A percentile compares a stretch with the other conserved stretches of the same genome.
Evolutionary conservation across 2,888 invertebrate species (phyloP).

Genomic region (Nymphalis polychloros): DNA sequence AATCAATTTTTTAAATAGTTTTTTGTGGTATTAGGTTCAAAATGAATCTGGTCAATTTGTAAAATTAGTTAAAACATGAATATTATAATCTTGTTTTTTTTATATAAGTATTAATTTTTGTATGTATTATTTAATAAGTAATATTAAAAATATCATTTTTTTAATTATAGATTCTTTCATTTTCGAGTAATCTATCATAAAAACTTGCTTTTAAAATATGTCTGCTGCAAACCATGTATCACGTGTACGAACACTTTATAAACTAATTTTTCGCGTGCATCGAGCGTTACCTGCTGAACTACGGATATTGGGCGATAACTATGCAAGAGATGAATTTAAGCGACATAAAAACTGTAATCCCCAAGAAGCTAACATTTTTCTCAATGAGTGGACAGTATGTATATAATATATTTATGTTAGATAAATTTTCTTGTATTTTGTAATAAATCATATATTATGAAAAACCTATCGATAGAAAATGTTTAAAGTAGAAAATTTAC

Average conservation of each 20-base stretch:
- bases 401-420: not conserved
- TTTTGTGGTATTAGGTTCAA: too few species aligned
- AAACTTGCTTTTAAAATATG: not conserved
- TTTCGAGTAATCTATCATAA: too few species aligned
- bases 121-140: too few species aligned
- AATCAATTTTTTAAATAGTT: too few species aligned
- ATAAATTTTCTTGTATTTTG: not conserved
- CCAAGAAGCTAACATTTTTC: constrained; percentile 87
- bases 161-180: too few species aligned
- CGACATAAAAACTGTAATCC: constrained; percentile 88
- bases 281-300: constrained; percentile 88
- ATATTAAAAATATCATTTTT: too few species aligned
- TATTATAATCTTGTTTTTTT: too few species aligned
- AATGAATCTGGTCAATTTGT: too few species aligned
- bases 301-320: constrained; percentile 87
- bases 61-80: too few species aligned
- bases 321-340: constrained; percentile 92
- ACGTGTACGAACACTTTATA: constrained; percentile 87
- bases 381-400: constrained; percentile 94
- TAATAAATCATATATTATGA: not conserved
- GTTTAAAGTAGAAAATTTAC: not conserved
- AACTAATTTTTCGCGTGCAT: constrained; percentile 89
- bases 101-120: too few species aligned
- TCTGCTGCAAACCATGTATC: constrained; percentile 74
- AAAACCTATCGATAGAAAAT: too few species aligned